phyloP scores from a whole-genome alignment of 2,888 invertebrate species.

The Atethmia centrago region DNA sequence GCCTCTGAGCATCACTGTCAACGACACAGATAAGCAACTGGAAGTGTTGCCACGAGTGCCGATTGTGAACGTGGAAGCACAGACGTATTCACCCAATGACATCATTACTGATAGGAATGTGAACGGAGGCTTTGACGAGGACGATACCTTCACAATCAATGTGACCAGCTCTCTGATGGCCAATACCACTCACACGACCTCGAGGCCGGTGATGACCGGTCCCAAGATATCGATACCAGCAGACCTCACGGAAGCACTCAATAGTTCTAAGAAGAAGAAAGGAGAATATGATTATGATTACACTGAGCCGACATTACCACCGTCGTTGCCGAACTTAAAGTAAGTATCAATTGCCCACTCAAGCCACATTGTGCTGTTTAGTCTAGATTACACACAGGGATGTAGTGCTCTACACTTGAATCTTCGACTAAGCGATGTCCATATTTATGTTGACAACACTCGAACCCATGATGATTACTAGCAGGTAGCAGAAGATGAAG shows the following conservation, averaged over 20 bases:
- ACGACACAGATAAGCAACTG: slow-evolving; percentile 74
- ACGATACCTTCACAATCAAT: slow-evolving; percentile 90
- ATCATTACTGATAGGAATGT: slow-evolving; percentile 83
- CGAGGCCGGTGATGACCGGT: slow-evolving; percentile 63
- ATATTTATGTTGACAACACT: background rate
- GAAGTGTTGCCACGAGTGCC: slow-evolving; percentile 79
- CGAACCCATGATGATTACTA: background rate
- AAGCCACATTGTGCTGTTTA: background rate
- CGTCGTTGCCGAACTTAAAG: slow-evolving; percentile 95
- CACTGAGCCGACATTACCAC: slow-evolving; percentile 93
- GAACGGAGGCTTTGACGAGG: slow-evolving; percentile 83
- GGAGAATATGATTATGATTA: slow-evolving; percentile 93
- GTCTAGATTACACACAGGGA: background rate
- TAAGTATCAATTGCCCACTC: slow-evolving; percentile 74
- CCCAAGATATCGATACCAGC: slow-evolving; percentile 80
- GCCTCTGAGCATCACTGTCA: slow-evolving; percentile 76
- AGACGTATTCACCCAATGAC: slow-evolving; percentile 81
- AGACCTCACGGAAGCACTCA: slow-evolving; percentile 82
- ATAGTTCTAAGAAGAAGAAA: slow-evolving; percentile 90
- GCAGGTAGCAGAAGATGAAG: background rate
- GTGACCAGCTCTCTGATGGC: slow-evolving; percentile 89
- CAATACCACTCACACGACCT: slow-evolving; percentile 80
- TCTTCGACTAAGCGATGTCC: background rate
- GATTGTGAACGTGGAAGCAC: slow-evolving; percentile 77
- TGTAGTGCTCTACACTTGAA: background rate